phyloP scores from a whole-genome alignment of 2,113 vertebrate species.

The Aegotheles bennettii region DNA sequence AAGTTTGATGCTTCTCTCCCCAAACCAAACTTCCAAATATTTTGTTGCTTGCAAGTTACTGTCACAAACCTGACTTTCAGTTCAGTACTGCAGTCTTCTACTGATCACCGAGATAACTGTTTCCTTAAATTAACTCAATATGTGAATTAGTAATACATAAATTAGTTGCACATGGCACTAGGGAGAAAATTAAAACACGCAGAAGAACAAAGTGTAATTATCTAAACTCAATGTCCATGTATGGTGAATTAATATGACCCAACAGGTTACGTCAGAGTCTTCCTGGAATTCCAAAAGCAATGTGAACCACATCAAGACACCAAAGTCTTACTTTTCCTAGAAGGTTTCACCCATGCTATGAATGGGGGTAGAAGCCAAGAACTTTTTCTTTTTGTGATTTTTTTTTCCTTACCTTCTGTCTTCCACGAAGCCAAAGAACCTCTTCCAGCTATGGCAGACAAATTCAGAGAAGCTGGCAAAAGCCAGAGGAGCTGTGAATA shows the following conservation, averaged over 20 bases:
- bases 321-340: constrained; percentile 10
- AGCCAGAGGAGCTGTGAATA: neutral
- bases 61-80: constrained; percentile 2
- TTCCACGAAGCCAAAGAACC: neutral
- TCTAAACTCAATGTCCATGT: neutral
- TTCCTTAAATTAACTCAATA: constrained; percentile 67
- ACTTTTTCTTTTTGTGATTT: neutral
- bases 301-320: neutral
- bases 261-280: neutral
- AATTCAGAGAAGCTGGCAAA: neutral
- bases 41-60: neutral
- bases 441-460: neutral
- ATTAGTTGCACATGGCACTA: constrained; percentile 62
- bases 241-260: neutral
- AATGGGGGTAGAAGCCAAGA: neutral
- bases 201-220: neutral
- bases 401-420: neutral
- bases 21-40: neutral
- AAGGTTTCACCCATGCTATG: neutral
- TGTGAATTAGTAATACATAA: constrained; percentile 54
- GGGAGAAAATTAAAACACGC: constrained; percentile 5
- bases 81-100: constrained; percentile 20
- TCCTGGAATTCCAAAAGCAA: neutral
- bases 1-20: neutral
- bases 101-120: constrained; percentile 9